phyloP scores from a whole-genome alignment of 2,888 invertebrate genomes.

The Drosophila cracens region DNA sequence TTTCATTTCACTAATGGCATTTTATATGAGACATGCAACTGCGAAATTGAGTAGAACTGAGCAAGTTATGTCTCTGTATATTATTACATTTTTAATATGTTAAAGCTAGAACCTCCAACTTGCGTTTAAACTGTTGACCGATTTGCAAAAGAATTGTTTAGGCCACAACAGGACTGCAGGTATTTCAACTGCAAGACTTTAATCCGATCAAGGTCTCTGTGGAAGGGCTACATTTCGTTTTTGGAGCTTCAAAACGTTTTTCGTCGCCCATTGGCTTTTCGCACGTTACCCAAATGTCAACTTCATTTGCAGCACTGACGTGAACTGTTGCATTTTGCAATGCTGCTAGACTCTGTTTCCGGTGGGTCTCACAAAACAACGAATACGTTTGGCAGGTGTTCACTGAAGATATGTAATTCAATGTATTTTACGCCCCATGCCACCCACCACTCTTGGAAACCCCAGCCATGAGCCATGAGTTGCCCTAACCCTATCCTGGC shows the following conservation, averaged over 20 bases:
- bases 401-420: not conserved
- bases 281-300: slow-evolving; percentile 20
- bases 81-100: not conserved
- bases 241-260: slow-evolving; percentile 2
- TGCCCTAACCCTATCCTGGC: slow-evolving; percentile 11
- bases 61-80: not conserved
- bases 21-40: not conserved
- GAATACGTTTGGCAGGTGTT: slow-evolving; percentile 25
- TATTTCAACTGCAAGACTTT: slow-evolving; percentile 11
- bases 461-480: not conserved
- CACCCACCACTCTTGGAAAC: not conserved
- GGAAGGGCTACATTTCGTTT: not conserved
- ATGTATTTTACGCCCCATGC: slow-evolving; percentile 3
- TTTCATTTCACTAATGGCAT: slow-evolving; percentile 1
- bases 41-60: not conserved
- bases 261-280: slow-evolving; percentile 13
- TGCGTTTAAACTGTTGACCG: not conserved
- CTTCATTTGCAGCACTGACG: slow-evolving; percentile 8
- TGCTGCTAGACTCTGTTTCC: slow-evolving; percentile 7
- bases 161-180: not conserved
- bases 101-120: not conserved
- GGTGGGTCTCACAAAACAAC: slow-evolving; percentile 27
- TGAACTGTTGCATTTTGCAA: slow-evolving; percentile 25
- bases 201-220: not conserved
- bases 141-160: not conserved